These are phyloP conservation scores for Noctua janthe DNA, from an alignment of 2,888 invertebrate genomes.

Conservation along the genomic window DNA sequence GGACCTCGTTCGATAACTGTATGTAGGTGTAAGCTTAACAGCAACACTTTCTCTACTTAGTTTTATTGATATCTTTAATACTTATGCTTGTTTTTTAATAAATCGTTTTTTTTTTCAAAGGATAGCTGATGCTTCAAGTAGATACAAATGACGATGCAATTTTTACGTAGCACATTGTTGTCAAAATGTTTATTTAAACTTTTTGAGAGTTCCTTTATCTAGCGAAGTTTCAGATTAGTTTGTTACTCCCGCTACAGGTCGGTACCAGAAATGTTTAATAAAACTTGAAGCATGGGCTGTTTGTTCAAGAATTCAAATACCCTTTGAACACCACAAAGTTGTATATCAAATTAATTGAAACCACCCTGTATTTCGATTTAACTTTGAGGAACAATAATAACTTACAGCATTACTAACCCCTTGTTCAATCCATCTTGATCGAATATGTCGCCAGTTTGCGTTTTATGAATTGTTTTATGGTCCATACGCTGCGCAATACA, in stretches of 20 bases:
- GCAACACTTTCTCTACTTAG: constrained; percentile 32
- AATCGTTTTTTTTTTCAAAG: constrained; percentile 3
- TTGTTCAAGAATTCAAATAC: constrained; percentile 61
- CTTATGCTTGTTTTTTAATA: constrained; percentile 27
- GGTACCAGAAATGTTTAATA: constrained; percentile 48
- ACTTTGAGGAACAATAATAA: constrained; percentile 57
- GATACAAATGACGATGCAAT: neutral
- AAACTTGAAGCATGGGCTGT: constrained; percentile 68
- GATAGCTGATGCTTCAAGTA: constrained; percentile 53
- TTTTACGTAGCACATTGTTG: neutral
- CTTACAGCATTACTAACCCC: constrained; percentile 38
- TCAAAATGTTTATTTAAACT: neutral
- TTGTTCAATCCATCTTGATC: constrained; percentile 31
- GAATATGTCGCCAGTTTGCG: constrained; percentile 66
- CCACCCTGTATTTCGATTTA: constrained; percentile 80
- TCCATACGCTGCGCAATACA: constrained; percentile 45
- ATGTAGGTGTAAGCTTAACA: constrained; percentile 55
- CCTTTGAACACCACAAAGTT: constrained; percentile 57
- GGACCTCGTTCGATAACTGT: constrained; percentile 50
- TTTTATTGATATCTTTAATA: constrained; percentile 35
- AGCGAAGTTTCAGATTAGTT: constrained; percentile 41
- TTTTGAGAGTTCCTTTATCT: constrained; percentile 35
- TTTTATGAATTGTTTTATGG: constrained; percentile 52
- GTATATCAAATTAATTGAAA: constrained; percentile 71
- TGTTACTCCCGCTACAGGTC: constrained; percentile 1